Evolutionary conservation across 2,888 invertebrate genomes (phyloP), one percentile per base, ranked within the genome.

Genomic region (Drosophila dives): DNA sequence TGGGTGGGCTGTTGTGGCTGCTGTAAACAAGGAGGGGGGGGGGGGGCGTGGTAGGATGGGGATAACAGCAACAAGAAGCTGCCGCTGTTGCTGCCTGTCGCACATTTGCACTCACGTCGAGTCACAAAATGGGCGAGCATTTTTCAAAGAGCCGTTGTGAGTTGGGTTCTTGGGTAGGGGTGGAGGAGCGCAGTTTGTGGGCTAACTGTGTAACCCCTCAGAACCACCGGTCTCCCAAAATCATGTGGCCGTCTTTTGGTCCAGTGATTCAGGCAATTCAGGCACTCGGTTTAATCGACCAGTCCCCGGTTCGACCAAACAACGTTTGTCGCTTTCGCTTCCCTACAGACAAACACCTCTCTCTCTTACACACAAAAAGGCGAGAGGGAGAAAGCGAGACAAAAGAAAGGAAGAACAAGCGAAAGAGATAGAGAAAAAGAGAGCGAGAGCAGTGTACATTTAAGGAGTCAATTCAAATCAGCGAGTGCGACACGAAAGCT

Each of bases 61-160:
- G 33, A n/a, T 23, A 40, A 51, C 40, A 54, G 26, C 53, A 58
- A 64, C 45, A 55, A 56, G 55, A 34, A 34, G 55, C 45, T 38
- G 55, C 20, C 3, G 20, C 45, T 42, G 56, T 53, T 38, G 56
- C 64, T 59, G 69, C 62, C 60, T 74, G 67, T 59, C 69, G 62
- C 61, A 70, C 48, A 79, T 81, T 83, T 72, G 82, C 82, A 82
- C 80, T 83, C 69, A 71, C 77, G 58, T 76, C 79, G 66, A 84
- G 68, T 78, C 79, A 68, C 70, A 86, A 83, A 83, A 86, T 86
- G 83, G 83, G 86, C 86, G 73, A 83, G 78, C 75, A 83, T 84
- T 79, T 86, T 84, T 77, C 77, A 79, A 80, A 74, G 75, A 72
- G 72, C 67, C 60, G 68, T 72, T 45, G 42, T 48, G 40, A 29